Evolutionary conservation across 2,113 vertebrate species (phyloP).

Genomic region (Ochotona curzoniae): DNA sequence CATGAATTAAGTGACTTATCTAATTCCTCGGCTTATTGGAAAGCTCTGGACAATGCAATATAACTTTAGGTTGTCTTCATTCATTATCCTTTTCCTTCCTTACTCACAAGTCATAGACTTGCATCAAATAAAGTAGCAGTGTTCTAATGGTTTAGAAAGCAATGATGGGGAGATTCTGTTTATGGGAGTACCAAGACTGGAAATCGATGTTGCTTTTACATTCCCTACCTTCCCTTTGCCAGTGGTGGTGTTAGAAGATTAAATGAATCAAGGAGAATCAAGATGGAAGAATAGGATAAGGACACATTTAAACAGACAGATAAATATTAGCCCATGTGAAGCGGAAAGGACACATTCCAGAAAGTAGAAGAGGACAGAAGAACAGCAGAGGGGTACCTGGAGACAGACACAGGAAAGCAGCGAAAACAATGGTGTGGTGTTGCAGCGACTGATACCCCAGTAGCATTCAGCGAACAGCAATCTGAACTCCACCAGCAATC

Average conservation of each 20-base stretch:
- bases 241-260: background rate
- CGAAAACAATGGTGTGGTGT: no score
- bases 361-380: no score
- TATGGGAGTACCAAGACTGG: background rate
- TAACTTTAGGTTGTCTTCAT: background rate
- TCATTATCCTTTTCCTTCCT: background rate
- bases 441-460: no score
- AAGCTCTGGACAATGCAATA: background rate
- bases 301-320: no score
- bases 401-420: no score
- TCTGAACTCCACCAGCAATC: no score
- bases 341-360: no score
- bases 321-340: no score
- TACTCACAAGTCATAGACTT: background rate
- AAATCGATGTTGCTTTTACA: background rate
- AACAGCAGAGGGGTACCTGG: no score
- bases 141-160: background rate
- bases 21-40: background rate
- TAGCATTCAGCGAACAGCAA: no score
- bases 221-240: background rate
- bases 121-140: background rate
- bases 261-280: no score
- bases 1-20: background rate
- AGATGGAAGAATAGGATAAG: no score
- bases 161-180: background rate